A percentile compares a stretch with the other conserved stretches of the same genome.
phyloP scores from a whole-genome alignment of 2,888 invertebrate species.

The Troglohyphantes excavatus region DNA sequence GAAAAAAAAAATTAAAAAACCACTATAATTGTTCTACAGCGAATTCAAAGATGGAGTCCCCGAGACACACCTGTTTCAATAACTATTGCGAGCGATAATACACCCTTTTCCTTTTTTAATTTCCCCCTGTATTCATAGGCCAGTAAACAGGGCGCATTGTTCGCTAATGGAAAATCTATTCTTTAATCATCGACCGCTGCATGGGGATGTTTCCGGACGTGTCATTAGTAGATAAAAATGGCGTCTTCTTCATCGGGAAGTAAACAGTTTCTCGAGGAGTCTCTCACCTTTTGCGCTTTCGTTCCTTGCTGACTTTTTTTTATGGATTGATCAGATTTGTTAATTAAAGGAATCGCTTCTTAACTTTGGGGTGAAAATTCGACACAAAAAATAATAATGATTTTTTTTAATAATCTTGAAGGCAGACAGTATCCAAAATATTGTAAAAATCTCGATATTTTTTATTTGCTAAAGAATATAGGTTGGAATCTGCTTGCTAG shows the following conservation, averaged over 20 bases:
- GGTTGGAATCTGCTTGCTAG: no score
- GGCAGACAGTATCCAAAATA: no score
- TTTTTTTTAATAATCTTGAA: no score
- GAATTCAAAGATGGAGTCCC: background rate
- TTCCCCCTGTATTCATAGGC: conserved; percentile 41
- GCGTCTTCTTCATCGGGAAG: conserved; percentile 12
- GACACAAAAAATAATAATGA: no score
- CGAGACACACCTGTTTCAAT: conserved; percentile 40
- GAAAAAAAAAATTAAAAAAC: no score
- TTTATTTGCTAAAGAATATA: no score
- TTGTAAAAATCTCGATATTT: no score
- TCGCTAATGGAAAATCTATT: conserved; percentile 69
- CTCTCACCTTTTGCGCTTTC: background rate
- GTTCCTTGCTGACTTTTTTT: conserved; percentile 8
- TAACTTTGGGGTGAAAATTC: no score
- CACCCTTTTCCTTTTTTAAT: background rate
- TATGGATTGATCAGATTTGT: background rate
- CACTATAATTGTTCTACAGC: no score
- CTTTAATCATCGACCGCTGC: conserved; percentile 47
- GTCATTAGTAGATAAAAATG: conserved; percentile 69
- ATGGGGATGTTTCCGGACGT: conserved; percentile 29
- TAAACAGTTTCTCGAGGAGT: conserved; percentile 21
- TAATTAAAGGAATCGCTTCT: conserved; percentile 22
- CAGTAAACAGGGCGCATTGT: conserved; percentile 52
- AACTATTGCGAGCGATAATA: background rate